phyloP scores from a whole-genome alignment of 2,113 vertebrate species.

The Oxyura jamaicensis region DNA sequence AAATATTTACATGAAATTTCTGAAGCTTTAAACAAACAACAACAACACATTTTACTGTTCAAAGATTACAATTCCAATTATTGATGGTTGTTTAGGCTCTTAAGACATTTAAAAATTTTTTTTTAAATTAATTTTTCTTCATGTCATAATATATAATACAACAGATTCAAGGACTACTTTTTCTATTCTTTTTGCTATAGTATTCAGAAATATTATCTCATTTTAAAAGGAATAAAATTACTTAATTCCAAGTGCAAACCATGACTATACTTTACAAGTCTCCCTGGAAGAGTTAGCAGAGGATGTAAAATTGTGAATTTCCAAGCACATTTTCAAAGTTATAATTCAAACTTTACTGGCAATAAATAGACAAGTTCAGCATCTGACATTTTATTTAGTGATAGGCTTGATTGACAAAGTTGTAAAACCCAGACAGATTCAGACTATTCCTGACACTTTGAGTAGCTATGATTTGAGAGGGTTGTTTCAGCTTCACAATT shows the following conservation, averaged over 20 bases:
- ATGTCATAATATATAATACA: not conserved
- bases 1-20: not conserved
- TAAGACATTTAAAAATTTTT: not conserved
- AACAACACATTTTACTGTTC: not conserved
- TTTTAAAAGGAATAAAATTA: not conserved
- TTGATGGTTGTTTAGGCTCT: not conserved
- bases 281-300: not conserved
- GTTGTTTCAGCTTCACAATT: not conserved
- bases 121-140: not conserved
- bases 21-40: not conserved
- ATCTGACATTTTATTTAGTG: constrained; percentile 22
- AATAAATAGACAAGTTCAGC: not conserved
- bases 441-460: not conserved
- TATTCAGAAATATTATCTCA: not conserved
- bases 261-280: not conserved
- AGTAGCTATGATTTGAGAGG: not conserved
- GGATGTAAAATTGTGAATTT: not conserved
- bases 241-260: not conserved
- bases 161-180: not conserved
- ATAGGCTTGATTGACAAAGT: constrained; percentile 3
- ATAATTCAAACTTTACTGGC: not conserved
- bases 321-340: not conserved
- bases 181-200: not conserved
- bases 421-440: not conserved
- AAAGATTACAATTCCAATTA: not conserved